Conservation (phyloP, 2,888 invertebrate species). For the Habroteleia sp. region DNA sequence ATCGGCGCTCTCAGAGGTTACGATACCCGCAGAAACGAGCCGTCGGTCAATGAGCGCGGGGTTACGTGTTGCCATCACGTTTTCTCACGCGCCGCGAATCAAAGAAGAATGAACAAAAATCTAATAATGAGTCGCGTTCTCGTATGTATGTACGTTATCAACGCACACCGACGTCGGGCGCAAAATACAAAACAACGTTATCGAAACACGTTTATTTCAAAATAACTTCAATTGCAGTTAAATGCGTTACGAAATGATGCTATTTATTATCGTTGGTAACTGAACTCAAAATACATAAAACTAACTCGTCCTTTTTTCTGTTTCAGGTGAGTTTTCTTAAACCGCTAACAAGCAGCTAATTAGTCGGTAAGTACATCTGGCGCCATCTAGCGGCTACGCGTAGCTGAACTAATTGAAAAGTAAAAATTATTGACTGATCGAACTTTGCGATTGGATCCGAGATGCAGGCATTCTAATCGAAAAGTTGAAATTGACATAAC, state of each 20-base stretch:
- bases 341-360: neutral
- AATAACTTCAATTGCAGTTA: slow-evolving; percentile 30
- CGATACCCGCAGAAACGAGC: slow-evolving; percentile 45
- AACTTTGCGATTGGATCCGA: slow-evolving; percentile 13
- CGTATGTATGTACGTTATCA: slow-evolving; percentile 36
- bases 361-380: slow-evolving; percentile 16
- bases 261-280: slow-evolving; percentile 24
- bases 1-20: slow-evolving; percentile 56
- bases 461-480: slow-evolving; percentile 15
- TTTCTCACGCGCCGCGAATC: slow-evolving; percentile 61
- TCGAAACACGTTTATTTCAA: slow-evolving; percentile 21
- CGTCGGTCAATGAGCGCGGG: slow-evolving; percentile 44
- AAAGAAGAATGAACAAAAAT: slow-evolving; percentile 48
- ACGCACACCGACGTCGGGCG: slow-evolving; percentile 5
- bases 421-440: slow-evolving; percentile 17
- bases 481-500: slow-evolving; percentile 45
- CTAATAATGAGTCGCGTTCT: slow-evolving; percentile 36
- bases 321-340: slow-evolving; percentile 41
- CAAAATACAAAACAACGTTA: slow-evolving; percentile 39
- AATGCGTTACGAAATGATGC: slow-evolving; percentile 21
- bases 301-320: slow-evolving; percentile 21
- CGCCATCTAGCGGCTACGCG: slow-evolving; percentile 3
- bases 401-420: neutral
- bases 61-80: slow-evolving; percentile 51
- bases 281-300: too few species aligned